A percentile compares a stretch with the other conserved stretches of the same genome.
These are phyloP conservation scores for Onychorhynchus coronatus DNA, from an alignment of 2,113 vertebrate species.

Conservation along the genomic window DNA sequence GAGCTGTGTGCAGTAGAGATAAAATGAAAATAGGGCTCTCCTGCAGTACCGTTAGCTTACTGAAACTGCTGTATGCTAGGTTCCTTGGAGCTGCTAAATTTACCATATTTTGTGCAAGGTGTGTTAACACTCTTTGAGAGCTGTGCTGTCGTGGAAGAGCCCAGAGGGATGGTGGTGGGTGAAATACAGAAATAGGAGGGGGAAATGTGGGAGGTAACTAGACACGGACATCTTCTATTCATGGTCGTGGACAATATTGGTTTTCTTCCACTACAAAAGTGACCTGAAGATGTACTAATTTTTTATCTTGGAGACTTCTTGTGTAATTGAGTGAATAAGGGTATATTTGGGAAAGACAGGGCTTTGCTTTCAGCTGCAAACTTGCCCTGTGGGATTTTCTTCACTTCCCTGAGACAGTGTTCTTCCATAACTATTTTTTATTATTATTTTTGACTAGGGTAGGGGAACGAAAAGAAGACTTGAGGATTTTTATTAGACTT, in stretches of 20 bases:
- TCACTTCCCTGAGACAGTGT: neutral
- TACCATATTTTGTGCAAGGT: neutral
- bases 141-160: rapidly evolving
- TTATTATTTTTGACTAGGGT: neutral
- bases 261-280: neutral
- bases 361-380: neutral
- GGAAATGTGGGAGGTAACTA: no score
- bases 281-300: neutral
- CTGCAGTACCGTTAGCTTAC: neutral
- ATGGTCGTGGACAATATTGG: rapidly evolving
- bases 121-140: neutral
- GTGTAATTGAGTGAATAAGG: neutral
- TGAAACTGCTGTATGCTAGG: neutral
- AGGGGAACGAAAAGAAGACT: neutral
- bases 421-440: neutral
- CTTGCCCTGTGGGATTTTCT: neutral
- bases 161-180: neutral
- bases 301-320: neutral
- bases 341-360: neutral
- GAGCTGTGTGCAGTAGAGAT: neutral
- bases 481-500: neutral
- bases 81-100: neutral
- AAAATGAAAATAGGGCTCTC: neutral
- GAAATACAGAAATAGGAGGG: neutral
- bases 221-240: no score